Percentiles rank a stretch among this genome's conserved stretches.
Evolutionary conservation across 2,888 invertebrate genomes (phyloP).

Genomic region (Atherix ibis): DNA sequence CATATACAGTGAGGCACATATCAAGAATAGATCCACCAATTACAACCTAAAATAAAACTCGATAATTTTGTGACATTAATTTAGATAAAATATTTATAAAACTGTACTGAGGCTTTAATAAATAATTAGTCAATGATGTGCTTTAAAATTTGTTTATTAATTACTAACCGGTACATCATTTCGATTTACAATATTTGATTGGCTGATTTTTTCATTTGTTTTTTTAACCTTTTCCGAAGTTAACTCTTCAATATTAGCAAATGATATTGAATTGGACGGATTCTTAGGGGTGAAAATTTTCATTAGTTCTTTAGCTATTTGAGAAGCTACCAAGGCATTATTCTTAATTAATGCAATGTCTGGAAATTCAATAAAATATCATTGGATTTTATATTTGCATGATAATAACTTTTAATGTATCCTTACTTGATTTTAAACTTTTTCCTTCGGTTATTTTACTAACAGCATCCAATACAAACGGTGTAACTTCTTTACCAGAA

Average conservation of each 20-base stretch:
- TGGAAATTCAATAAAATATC: constrained; percentile 32
- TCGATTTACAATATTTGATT: too few relatives aligned
- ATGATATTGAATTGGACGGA: too few relatives aligned
- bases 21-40: constrained; percentile 70
- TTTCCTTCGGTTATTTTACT: constrained; percentile 63
- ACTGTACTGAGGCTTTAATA: too few relatives aligned
- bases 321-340: constrained; percentile 71
- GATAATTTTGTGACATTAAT: too few relatives aligned
- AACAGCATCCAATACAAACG: constrained; percentile 69
- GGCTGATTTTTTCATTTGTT: neutral
- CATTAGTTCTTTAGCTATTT: constrained; percentile 52
- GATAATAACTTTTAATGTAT: too few relatives aligned
- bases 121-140: constrained; percentile 1
- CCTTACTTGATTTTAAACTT: constrained; percentile 73
- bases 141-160: constrained; percentile 4
- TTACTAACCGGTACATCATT: constrained; percentile 12
- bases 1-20: constrained; percentile 46
- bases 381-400: constrained; percentile 14
- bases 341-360: constrained; percentile 86
- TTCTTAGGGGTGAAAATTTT: constrained; percentile 5
- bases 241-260: too few relatives aligned
- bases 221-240: neutral
- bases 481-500: constrained; percentile 79
- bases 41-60: constrained; percentile 41
- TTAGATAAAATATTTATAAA: too few relatives aligned